Base-by-base conservation (phyloP, 2,888 invertebrate genomes). In the Mesodorylaimus sp. region DNA sequence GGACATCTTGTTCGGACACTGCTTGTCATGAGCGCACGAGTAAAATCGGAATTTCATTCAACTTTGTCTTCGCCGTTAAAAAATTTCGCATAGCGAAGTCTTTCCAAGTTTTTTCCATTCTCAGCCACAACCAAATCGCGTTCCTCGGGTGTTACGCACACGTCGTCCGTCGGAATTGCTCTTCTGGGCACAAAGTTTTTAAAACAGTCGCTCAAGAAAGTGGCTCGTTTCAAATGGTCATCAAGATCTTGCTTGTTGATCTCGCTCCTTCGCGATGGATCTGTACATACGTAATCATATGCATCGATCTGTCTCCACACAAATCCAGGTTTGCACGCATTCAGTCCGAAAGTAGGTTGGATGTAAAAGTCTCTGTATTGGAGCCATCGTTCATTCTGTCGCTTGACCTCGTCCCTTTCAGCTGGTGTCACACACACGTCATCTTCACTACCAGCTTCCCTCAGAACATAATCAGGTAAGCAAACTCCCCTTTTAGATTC, bases 221-320 rank as follows among this genome's bases (percentile, higher is more conserved):
- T n/a, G 3, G 27, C 7, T 45, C 25, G 21, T 26, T 7, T n/a
- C 27, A 5, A 3, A 26, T 7, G 24, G 10, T 27, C 16, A 23
- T n/a, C 5, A 3, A 7, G 3, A 7, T 32, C 16, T 32, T 32
- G 32, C 16, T 32, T 7, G 10, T 10, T 10, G 16, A 32, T 32
- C 32, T 32, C 32, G 32, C 16, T 16, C 16, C 32, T 32, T 32
- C 32, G 7, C 32, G 16, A 16, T 32, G n/a, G 16, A 24, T 37
- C 26, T 13, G 63, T 61, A 50, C 63, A 63, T 24, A 60, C 58
- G 47, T 58, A 65, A 52, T 63, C 63, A 48, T 65, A 64, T 16
- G 56, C 54, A 45, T 63, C 63, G 2, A 65, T 44, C 1, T 52
- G 51, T 21, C 63, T 47, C 63, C 63, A 63, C 13, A 58, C 55